Conservation (phyloP, 2,888 invertebrate species). For the Rutpela maculata region DNA sequence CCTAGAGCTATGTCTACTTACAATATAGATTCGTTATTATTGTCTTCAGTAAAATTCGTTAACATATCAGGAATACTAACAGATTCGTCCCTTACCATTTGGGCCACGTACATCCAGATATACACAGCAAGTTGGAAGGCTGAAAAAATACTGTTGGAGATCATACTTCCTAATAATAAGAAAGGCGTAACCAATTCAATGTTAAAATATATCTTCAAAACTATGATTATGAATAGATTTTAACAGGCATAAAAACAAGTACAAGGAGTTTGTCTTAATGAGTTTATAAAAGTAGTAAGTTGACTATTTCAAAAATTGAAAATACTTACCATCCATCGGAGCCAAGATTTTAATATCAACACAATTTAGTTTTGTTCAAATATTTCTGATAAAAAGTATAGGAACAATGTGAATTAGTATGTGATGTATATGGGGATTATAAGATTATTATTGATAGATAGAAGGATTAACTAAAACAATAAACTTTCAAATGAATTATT, state of each 20-base stretch:
- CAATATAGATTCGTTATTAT: background rate
- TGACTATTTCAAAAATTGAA: background rate
- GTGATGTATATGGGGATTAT: slow-evolving; percentile 25
- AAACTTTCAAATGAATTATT: background rate
- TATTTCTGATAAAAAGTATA: slow-evolving; percentile 4
- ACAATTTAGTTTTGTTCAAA: background rate
- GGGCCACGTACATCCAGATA: background rate
- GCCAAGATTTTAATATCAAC: background rate
- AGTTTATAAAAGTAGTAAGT: no score
- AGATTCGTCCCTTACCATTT: background rate
- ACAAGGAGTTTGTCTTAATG: no score
- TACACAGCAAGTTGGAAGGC: background rate
- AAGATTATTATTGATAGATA: slow-evolving; percentile 18
- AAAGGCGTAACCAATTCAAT: no score
- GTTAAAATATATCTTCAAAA: no score
- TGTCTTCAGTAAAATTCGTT: background rate
- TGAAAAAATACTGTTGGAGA: background rate
- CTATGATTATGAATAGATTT: no score
- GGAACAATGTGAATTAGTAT: background rate
- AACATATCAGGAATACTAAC: background rate
- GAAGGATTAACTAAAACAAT: background rate
- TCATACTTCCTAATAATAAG: no score
- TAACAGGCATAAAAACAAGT: no score
- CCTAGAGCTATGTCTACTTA: background rate
- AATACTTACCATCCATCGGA: slow-evolving; percentile 37